phyloP scores from a whole-genome alignment of 2,888 invertebrate species.

The Chrysolina oricalcia region DNA sequence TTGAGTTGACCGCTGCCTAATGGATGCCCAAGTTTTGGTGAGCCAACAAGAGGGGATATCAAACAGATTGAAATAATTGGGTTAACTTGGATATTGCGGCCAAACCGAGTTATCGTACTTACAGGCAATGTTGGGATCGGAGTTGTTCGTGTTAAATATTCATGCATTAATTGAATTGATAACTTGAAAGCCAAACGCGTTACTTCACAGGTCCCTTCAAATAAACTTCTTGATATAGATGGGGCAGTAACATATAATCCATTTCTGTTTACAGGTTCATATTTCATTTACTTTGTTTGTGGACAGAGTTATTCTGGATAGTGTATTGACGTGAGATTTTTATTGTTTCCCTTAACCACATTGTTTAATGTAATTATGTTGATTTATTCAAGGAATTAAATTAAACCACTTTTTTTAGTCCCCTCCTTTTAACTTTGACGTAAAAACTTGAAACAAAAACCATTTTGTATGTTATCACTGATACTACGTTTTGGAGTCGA shows the following conservation, averaged over 20 bases:
- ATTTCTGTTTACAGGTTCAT: no score
- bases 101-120: conserved; percentile 17
- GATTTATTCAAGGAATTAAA: no score
- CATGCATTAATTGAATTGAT: conserved; percentile 2
- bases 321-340: no score
- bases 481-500: no score
- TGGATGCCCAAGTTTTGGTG: conserved; percentile 45
- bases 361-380: no score
- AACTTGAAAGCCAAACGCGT: neutral
- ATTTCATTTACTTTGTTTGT: no score
- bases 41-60: conserved; percentile 50
- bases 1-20: conserved; percentile 57
- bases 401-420: no score
- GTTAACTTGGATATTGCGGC: conserved; percentile 43
- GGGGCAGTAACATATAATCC: neutral
- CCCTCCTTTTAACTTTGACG: no score
- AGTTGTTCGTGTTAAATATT: neutral
- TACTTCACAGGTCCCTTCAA: neutral
- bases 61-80: conserved; percentile 61
- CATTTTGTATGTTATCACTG: no score
- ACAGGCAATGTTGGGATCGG: conserved; percentile 16
- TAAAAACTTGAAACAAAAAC: no score
- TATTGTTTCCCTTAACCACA: no score
- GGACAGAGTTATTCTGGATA: no score
- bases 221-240: neutral